Conservation (phyloP, 2,888 invertebrate genomes). For the Encarsia formosa region DNA sequence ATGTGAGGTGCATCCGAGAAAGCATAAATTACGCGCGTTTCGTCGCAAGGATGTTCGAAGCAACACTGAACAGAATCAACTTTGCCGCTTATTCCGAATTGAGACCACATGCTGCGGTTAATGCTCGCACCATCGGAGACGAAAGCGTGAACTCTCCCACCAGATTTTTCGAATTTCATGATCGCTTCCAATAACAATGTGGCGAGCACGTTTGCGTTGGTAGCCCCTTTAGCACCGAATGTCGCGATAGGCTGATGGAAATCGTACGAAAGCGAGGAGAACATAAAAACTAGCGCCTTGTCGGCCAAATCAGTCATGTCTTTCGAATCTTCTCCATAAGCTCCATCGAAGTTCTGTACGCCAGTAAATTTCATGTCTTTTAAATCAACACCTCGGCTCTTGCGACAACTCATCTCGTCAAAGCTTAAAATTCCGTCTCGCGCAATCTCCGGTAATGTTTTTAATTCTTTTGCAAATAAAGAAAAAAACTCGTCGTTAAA, state of each 20-base stretch:
- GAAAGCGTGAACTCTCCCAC: conserved; percentile 18
- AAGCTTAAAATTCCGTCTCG: neutral
- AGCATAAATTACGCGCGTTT: conserved; percentile 8
- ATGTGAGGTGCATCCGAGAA: conserved; percentile 10
- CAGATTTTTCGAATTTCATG: conserved; percentile 10
- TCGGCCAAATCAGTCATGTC: neutral
- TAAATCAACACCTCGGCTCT: neutral
- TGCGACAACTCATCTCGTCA: neutral
- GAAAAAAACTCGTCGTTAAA: neutral
- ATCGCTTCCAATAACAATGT: conserved; percentile 8
- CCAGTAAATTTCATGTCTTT: neutral
- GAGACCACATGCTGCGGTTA: conserved; percentile 23
- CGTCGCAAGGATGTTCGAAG: conserved; percentile 17
- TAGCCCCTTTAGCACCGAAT: conserved; percentile 16
- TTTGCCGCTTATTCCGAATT: conserved; percentile 14
- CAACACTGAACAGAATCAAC: conserved; percentile 2
- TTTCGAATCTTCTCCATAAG: neutral
- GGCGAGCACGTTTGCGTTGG: conserved; percentile 2
- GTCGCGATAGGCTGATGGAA: conserved; percentile 25
- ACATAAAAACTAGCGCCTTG: conserved; percentile 21
- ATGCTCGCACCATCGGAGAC: conserved; percentile 24
- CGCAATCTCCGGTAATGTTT: neutral
- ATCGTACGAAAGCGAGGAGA: conserved; percentile 8
- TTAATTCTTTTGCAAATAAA: neutral
- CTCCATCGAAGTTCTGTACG: neutral